Evolutionary conservation across 2,888 invertebrate species (phyloP), one percentile per base, ranked within the genome.

Genomic region (Luperina nickerlii): DNA sequence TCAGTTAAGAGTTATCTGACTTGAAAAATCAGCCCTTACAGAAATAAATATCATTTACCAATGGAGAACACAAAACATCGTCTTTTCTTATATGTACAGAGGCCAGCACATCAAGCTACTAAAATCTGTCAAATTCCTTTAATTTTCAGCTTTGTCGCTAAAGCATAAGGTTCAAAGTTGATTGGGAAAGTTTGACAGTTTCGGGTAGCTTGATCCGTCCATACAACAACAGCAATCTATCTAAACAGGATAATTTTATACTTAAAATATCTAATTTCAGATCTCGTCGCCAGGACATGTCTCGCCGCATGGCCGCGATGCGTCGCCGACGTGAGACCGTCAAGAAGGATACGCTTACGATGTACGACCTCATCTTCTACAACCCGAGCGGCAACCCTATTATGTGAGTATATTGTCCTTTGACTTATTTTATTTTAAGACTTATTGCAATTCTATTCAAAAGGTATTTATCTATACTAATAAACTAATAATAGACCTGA

Each of bases 341-440:
- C 15, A 93, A 94, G 75, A 92, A 94, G 0, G 98, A 98, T 78
- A 97, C 97, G 0, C 97, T 99, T 87, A 99, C 98, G 69, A 99
- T 99, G 99, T 98, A 98, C 88, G 99, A 99, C 95, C 97, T 99
- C 75, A 99, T 99, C 91, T 99, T 98, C 95, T 99, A 98, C 95
- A 99, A 99, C 96, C 99, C 99, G 8, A 94, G 97, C 2, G 97
- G 97, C 20, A 98, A 98, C 95, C 98, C 98, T 7, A 98, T 98
- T 97, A 97, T 97, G 97, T 97, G 92, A 97, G 97, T 96, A 91
- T 80, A 54, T 74, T 74, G 24, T 32, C 9, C 2, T 60, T 51
- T 32, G 32, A 9, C 0, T 15, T 13, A 11, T 48, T 48, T 48
- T 27, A 7, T 20, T 69, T 51, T 32, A 51, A 51, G 0, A 38